phyloP scores from a whole-genome alignment of 2,888 invertebrate genomes.

The Zygaena filipendulae region DNA sequence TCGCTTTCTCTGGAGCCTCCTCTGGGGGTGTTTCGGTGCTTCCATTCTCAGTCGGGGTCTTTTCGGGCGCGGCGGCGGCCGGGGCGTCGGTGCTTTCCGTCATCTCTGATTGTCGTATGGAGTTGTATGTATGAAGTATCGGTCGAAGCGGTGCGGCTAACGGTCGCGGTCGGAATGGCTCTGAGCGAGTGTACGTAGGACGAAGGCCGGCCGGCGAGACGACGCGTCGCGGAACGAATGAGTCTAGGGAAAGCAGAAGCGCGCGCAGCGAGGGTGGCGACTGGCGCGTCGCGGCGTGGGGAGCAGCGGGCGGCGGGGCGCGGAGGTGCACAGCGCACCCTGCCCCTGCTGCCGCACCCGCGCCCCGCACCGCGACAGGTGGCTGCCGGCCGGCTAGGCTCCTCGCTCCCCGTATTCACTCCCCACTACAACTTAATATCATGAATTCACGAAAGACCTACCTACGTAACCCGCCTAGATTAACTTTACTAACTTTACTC shows the following conservation, averaged over 20 bases:
- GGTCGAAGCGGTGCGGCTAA: conserved; percentile 39
- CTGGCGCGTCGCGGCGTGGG: conserved; percentile 17
- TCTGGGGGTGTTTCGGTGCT: conserved; percentile 57
- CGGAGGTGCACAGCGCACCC: conserved; percentile 19
- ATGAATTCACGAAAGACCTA: too few species aligned
- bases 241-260: conserved; percentile 51
- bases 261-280: conserved; percentile 39
- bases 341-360: conserved; percentile 14
- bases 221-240: conserved; percentile 65
- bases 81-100: conserved; percentile 64
- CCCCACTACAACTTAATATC: conserved; percentile 18
- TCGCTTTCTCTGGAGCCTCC: conserved; percentile 62
- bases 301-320: conserved; percentile 23
- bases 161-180: conserved; percentile 51
- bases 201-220: conserved; percentile 52
- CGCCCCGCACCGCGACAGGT: conserved; percentile 42
- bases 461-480: too few species aligned
- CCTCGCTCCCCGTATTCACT: conserved; percentile 26
- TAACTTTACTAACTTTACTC: conserved; percentile 57
- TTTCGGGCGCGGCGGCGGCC: conserved; percentile 63
- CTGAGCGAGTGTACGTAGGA: conserved; percentile 27
- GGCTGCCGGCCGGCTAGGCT: conserved; percentile 45
- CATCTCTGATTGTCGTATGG: conserved; percentile 46
- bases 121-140: conserved; percentile 28
- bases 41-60: conserved; percentile 66